Evolutionary conservation across 2,113 vertebrate genomes (phyloP), one percentile per base, ranked within the genome.

Genomic region (Echinops telfairi): DNA sequence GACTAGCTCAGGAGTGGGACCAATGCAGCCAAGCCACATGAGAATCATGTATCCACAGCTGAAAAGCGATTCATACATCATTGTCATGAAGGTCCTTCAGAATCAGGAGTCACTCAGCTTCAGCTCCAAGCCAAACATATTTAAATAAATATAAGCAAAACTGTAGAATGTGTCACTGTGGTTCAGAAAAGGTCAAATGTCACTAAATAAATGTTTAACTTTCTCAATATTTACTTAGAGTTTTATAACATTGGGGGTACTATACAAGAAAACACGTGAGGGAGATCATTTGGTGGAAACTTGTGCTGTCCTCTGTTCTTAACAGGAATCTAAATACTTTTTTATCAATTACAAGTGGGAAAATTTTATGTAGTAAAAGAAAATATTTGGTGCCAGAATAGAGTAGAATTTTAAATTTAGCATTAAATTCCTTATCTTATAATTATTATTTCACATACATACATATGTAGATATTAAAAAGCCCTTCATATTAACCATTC

Each of bases 221-320:
- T 4, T 58, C 36, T 47, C 77, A 36, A n/a, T 91, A 93, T 97
- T 96, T 97, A 95, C 95, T 97, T 97, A 88, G 70, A 12, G 9
- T 91, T 95, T 96, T 88, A 95, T 94, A 94, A 15, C 95, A 91
- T 86, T 83, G 83, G 94, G 94, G 87, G 89, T 57, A n/a, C 76
- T 76, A 7, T 5, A 40, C 33, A 75, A 83, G 58, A 68, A 53
- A 80, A 62, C n/a, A 31, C 33, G 60, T 25, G 53, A 89, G 79
- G 86, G 47, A 43, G 60, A 73, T 68, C 40, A 64, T 70, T 82
- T 75, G 53, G 60, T 31, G 43, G 91, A 70, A 38, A 10, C 53
- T 80, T 86, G 88, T 64, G 53, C 68, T 76, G 70, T 76, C 20
- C 17, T 40, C 22, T 68, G 71, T 27, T 64, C 73, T 92, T 23